These are phyloP conservation scores for Aythya baeri DNA, from an alignment of 2,113 vertebrate species.

Conservation along the genomic window DNA sequence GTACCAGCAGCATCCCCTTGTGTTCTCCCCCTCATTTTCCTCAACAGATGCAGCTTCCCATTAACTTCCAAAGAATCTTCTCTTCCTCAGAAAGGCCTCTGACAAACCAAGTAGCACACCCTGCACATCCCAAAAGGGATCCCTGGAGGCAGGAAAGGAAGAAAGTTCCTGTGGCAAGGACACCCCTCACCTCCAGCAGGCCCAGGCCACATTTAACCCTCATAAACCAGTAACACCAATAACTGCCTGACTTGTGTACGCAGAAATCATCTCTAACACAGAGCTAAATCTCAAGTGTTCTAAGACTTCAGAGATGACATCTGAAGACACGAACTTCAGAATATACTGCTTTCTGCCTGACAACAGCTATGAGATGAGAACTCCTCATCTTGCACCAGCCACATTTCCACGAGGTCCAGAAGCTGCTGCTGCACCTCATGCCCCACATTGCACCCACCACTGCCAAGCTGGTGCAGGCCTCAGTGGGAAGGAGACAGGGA, in stretches of 20 bases:
- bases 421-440: neutral
- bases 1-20: neutral
- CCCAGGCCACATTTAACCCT: neutral
- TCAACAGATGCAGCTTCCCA: neutral
- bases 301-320: neutral
- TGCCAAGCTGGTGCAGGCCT: neutral
- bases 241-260: rapidly evolving
- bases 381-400: neutral
- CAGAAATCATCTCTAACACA: neutral
- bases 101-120: neutral
- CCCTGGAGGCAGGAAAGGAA: neutral
- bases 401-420: neutral
- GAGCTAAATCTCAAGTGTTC: neutral
- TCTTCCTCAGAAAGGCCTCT: neutral
- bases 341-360: rapidly evolving
- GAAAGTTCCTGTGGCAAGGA: neutral
- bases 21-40: neutral
- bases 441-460: neutral
- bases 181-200: neutral
- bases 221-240: neutral
- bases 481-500: neutral
- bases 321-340: neutral
- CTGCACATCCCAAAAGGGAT: neutral
- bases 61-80: neutral
- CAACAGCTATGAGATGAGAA: neutral